These are phyloP conservation scores for Esox lucius DNA, from an alignment of 2,797 vertebrate genomes.

Conservation along the genomic window DNA sequence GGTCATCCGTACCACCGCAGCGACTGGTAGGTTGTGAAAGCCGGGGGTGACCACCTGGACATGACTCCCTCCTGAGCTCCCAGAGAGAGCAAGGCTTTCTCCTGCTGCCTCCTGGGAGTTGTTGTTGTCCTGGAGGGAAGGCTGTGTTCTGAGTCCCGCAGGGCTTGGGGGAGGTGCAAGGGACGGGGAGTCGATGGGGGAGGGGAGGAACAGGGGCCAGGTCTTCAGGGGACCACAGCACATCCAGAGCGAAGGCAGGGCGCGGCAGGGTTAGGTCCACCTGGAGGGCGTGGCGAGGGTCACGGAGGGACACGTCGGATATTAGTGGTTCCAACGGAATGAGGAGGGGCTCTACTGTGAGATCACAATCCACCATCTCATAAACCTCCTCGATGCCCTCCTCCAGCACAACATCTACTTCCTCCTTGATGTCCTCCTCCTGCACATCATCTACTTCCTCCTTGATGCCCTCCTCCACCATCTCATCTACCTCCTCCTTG, in stretches of 20 bases:
- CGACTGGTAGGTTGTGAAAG: slow-evolving; percentile 11
- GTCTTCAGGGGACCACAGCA: not conserved
- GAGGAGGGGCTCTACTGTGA: not conserved
- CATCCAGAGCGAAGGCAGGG: not conserved
- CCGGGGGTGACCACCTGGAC: slow-evolving; percentile 8
- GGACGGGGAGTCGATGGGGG: not conserved
- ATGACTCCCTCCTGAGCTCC: not conserved
- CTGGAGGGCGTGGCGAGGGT: not conserved
- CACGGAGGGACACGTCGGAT: not conserved
- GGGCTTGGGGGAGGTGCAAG: not conserved
- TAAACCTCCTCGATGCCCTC: no score
- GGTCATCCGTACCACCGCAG: slow-evolving; percentile 5
- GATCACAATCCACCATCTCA: not conserved
- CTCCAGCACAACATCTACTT: no score
- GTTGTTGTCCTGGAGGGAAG: not conserved
- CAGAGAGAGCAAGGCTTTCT: not conserved
- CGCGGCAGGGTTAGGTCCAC: no score
- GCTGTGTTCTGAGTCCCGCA: not conserved
- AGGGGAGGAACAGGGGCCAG: not conserved
- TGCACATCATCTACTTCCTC: not conserved
- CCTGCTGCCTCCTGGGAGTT: not conserved
- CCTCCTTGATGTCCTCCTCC: not conserved
- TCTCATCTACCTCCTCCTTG: not conserved
- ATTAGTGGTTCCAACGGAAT: not conserved
- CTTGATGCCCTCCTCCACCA: no score